Evolutionary conservation across 1,140 invertebrate species (phyloP).

Genomic region (Dinoponera quadriceps): DNA sequence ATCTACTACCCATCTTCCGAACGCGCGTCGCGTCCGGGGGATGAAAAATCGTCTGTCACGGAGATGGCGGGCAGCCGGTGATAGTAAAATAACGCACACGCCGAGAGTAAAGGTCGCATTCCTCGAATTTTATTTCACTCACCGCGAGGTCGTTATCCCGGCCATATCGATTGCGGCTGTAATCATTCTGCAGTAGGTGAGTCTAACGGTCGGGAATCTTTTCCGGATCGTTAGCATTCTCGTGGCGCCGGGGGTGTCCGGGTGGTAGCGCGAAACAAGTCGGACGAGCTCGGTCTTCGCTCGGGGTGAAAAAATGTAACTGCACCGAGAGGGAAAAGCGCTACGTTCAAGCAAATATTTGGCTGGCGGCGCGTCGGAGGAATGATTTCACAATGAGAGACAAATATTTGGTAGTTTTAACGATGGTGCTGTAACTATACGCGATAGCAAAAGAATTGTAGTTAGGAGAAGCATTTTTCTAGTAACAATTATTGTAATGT

Average conservation of each 20-base stretch:
- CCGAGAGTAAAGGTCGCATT: background rate
- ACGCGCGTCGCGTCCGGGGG: too few species aligned
- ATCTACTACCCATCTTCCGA: background rate
- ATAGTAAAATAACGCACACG: background rate
- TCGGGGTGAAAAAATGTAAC: too few species aligned
- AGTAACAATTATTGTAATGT: too few species aligned
- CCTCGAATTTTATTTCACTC: background rate
- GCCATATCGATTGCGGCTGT: background rate
- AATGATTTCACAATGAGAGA: too few species aligned
- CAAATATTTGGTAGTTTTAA: too few species aligned
- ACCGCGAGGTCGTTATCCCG: background rate
- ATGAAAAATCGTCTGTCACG: too few species aligned
- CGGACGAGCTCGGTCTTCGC: background rate
- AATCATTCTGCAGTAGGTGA: background rate
- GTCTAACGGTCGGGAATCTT: background rate
- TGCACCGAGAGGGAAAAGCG: too few species aligned
- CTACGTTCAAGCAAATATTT: too few species aligned
- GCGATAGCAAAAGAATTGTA: too few species aligned
- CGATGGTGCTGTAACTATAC: too few species aligned
- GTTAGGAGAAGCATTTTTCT: too few species aligned
- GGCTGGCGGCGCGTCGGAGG: too few species aligned
- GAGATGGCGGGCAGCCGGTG: background rate
- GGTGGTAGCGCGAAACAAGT: background rate
- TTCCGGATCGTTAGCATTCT: conserved; percentile 20
- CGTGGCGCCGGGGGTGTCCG: background rate